Evolutionary conservation across 2,797 vertebrate species (phyloP).

Genomic region (Scomberomorus guttatus): DNA sequence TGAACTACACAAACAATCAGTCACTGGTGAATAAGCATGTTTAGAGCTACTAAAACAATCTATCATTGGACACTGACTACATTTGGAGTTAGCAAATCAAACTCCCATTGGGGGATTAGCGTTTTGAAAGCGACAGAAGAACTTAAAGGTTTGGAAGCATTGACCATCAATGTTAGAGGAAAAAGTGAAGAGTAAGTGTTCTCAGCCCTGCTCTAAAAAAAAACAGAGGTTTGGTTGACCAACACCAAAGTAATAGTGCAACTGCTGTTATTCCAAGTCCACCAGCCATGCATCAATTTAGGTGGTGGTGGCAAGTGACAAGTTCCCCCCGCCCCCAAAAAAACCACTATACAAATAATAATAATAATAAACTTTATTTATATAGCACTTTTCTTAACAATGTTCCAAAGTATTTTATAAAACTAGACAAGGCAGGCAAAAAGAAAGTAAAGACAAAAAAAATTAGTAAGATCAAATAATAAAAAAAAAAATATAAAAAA

Average conservation of each 20-base stretch:
- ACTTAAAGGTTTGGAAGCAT: not conserved
- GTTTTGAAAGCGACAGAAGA: constrained; percentile 18
- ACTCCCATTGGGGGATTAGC: constrained; percentile 15
- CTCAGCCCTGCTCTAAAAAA: not conserved
- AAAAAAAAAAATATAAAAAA: no score
- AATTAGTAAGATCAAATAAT: no score
- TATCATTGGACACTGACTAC: constrained; percentile 37
- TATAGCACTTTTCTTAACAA: no score
- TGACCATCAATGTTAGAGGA: not conserved
- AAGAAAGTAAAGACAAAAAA: no score
- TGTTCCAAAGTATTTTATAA: no score
- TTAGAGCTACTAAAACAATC: constrained; percentile 46
- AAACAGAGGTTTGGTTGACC: not conserved
- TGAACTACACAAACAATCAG: constrained; percentile 67
- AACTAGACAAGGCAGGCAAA: no score
- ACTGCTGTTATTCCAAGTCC: not conserved
- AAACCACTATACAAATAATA: no score
- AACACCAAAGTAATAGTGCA: constrained; percentile 8
- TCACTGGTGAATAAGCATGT: constrained; percentile 56
- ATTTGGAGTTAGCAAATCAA: constrained; percentile 30
- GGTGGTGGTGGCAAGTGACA: no score
- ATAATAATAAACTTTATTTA: no score
- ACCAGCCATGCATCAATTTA: no score
- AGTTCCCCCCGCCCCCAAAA: no score
- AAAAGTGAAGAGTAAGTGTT: not conserved